Evolutionary conservation across 2,113 vertebrate species (phyloP), one percentile per base, ranked within the genome.

Genomic region (Loxodonta africana): DNA sequence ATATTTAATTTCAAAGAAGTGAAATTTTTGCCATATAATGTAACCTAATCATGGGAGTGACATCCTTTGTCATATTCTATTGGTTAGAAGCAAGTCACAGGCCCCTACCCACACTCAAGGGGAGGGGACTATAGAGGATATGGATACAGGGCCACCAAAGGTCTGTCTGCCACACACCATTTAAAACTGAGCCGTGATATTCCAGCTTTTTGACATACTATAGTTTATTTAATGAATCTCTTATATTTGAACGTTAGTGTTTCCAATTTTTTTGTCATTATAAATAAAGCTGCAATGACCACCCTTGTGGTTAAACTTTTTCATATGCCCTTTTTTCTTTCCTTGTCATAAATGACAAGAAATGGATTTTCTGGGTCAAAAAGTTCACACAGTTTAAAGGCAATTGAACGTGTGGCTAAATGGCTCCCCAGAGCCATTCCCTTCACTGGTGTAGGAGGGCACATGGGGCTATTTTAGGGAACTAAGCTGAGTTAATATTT

Each of bases 341-440:
- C 81, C 53, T 86, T 84, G 94, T 78, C 60, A 28, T 65, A 53
- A 87, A 87, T 92, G 78, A 51, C 57, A 85, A 91, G 63, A 97
- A 92, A 92, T 87, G 20, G 11, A 73, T 78, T 95, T 62, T 57
- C 80, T 97, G 37, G 87, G 62, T 83, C 89, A 91, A 71, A 96
- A 92, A 83, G 25, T 95, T 93, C 83, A 93, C 44, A 78, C 23
- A 91, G 86, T 95, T 86, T 94, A 91, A 83, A 95, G 74, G 53
- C n/a, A 77, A 88, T 83, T 62, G 69, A 74, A 78, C 69, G 30
- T 87, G 53, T 63, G 88, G 37, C 37, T 81, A 84, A 81, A 57
- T 62, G n/a, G 18, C 57, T 90, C 53, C 84, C 88, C 41, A 76
- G 69, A 83, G 62, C 76, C 46, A 46, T 62, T 65, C 8, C 60